These are phyloP conservation scores for Drosophila quasianomalipes DNA, from an alignment of 2,888 invertebrate species.

Conservation along the genomic window DNA sequence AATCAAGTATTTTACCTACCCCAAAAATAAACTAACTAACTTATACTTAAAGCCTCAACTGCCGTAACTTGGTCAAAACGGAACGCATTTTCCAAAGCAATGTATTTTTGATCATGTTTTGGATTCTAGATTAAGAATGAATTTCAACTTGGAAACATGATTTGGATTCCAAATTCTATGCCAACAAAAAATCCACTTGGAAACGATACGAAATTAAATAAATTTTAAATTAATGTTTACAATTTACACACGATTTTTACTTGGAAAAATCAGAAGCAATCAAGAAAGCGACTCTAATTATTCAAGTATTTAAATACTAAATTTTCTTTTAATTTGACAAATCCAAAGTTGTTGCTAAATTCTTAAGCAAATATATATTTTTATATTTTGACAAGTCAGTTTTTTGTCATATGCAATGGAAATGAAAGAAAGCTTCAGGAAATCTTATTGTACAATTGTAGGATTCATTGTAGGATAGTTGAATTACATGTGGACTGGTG, in stretches of 20 bases:
- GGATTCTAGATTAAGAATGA: not conserved
- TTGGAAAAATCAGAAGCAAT: not conserved
- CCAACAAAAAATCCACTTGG: not conserved
- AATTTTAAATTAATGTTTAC: not conserved
- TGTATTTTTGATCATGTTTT: not conserved
- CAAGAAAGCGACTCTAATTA: not conserved
- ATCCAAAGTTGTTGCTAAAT: not conserved
- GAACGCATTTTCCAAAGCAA: not conserved
- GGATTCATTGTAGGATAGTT: not conserved
- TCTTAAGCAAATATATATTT: not conserved
- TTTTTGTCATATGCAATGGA: not conserved
- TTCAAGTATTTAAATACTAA: not conserved
- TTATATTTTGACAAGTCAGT: accelerated
- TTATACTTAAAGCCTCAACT: slow-evolving; percentile 9
- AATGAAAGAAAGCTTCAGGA: not conserved
- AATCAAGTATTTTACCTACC: slow-evolving; percentile 28
- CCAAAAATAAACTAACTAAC: slow-evolving; percentile 6
- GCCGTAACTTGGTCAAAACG: not conserved
- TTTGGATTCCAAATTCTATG: not conserved
- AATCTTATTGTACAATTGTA: not conserved
- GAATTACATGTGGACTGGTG: not conserved
- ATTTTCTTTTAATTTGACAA: not conserved
- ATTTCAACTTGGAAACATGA: not conserved
- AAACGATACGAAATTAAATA: not conserved
- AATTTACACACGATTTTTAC: not conserved